phyloP scores from a whole-genome alignment of 2,888 invertebrate species.

The Muschampia plurimacula region DNA sequence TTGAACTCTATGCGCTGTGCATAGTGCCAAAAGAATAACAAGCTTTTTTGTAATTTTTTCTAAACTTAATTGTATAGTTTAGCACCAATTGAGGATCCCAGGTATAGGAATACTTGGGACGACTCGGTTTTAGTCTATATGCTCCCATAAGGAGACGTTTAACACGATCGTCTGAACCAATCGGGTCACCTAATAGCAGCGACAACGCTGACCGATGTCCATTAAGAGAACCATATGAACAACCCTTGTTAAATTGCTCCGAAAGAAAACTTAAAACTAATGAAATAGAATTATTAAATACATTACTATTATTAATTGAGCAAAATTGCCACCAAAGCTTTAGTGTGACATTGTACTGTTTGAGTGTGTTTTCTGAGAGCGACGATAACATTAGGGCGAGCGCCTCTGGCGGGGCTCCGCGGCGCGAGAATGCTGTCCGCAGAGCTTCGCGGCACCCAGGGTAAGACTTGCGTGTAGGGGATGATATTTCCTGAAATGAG shows the following conservation, averaged over 20 bases:
- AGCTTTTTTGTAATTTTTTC: slow-evolving; percentile 49
- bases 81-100: slow-evolving; percentile 51
- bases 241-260: slow-evolving; percentile 45
- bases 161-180: neutral
- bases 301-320: too few relatives aligned
- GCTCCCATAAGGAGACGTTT: neutral
- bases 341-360: neutral
- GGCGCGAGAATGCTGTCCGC: too few relatives aligned
- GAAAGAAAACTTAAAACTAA: slow-evolving; percentile 41
- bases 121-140: slow-evolving; percentile 45
- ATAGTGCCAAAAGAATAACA: slow-evolving; percentile 46
- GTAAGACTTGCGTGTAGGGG: too few relatives aligned
- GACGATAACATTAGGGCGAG: too few relatives aligned
- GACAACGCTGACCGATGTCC: slow-evolving; percentile 48
- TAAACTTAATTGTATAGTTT: slow-evolving; percentile 37
- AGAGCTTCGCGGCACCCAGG: too few relatives aligned
- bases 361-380: neutral
- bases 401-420: too few relatives aligned
- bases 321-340: neutral
- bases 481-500: too few relatives aligned
- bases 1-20: slow-evolving; percentile 47
- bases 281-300: too few relatives aligned
- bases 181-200: neutral
- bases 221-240: slow-evolving; percentile 47
- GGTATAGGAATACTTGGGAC: slow-evolving; percentile 48